Conservation (phyloP, 1,140 invertebrate species). For the Conus betulinus region DNA sequence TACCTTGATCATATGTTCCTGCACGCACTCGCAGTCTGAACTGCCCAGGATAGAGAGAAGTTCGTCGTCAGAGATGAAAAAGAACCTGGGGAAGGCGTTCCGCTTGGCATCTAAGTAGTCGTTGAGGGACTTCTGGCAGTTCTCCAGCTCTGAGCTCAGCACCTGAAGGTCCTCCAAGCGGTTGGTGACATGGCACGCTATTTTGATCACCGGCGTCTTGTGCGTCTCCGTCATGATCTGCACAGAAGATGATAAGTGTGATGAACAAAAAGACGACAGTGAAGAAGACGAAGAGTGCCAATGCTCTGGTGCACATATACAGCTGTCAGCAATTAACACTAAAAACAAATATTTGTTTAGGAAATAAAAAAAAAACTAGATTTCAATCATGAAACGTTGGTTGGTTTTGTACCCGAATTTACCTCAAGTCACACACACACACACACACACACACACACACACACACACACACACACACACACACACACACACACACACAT, state of each 20-base stretch:
- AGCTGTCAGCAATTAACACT: too few species aligned
- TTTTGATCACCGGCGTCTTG: constrained; percentile 84
- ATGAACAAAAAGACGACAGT: too few species aligned
- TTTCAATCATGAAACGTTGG: too few species aligned
- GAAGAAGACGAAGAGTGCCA: too few species aligned
- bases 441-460: too few species aligned
- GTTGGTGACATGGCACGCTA: constrained; percentile 83
- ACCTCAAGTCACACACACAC: too few species aligned
- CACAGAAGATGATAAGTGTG: constrained; percentile 32
- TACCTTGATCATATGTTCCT: constrained; percentile 92
- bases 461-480: too few species aligned
- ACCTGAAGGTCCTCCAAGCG: constrained; percentile 84
- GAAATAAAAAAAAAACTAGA: too few species aligned
- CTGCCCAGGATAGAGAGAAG: constrained; percentile 89
- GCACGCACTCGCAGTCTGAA: constrained; percentile 84
- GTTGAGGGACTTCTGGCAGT: constrained; percentile 91
- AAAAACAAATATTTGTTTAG: too few species aligned
- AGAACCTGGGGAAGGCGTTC: constrained; percentile 89
- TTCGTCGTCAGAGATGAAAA: constrained; percentile 93
- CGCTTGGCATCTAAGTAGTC: constrained; percentile 91
- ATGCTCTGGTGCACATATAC: too few species aligned
- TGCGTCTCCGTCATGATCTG: constrained; percentile 88
- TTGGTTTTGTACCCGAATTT: too few species aligned
- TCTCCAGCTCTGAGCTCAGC: constrained; percentile 84
- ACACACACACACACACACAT: too few species aligned